A percentile compares a stretch with the other conserved stretches of the same genome.
Evolutionary conservation across 2,797 vertebrate species (phyloP).

Genomic region (Poecilia velifera): DNA sequence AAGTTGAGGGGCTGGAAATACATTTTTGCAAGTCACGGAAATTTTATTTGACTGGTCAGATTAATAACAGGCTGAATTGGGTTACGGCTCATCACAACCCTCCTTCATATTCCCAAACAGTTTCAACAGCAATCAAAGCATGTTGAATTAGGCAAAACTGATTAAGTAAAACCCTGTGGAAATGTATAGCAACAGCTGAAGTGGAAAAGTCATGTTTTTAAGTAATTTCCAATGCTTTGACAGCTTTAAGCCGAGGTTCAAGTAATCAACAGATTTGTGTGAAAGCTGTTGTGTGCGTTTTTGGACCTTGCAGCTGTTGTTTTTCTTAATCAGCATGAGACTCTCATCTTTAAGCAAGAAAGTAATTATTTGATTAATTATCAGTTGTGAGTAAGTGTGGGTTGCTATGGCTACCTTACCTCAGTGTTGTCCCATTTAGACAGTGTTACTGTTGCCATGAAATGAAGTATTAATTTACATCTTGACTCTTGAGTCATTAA

Average conservation of each 20-base stretch:
- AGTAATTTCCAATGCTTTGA: conserved; percentile 14
- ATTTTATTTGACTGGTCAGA: conserved; percentile 33
- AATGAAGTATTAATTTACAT: conserved; percentile 30
- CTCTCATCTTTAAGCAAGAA: conserved; percentile 32
- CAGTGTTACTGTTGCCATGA: conserved; percentile 26
- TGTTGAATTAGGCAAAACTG: neutral
- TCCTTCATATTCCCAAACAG: neutral
- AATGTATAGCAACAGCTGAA: neutral
- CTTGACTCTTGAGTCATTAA: conserved; percentile 42
- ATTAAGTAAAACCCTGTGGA: conserved; percentile 6
- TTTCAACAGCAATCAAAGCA: neutral
- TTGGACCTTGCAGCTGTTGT: conserved; percentile 54
- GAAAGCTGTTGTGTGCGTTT: conserved; percentile 22
- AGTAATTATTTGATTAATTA: conserved; percentile 45
- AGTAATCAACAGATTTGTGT: conserved; percentile 38
- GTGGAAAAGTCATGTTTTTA: conserved; percentile 1
- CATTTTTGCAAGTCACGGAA: neutral
- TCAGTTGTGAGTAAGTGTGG: conserved; percentile 9
- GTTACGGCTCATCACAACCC: conserved; percentile 24
- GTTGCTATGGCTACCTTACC: conserved; percentile 35
- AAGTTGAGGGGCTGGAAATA: neutral
- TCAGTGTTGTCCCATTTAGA: conserved; percentile 20
- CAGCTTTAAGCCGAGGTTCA: conserved; percentile 24
- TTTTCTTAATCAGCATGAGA: conserved; percentile 43
- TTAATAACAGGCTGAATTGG: conserved; percentile 30